Conservation (phyloP, 1,140 invertebrate species). For the Matsumurasca onukii region DNA sequence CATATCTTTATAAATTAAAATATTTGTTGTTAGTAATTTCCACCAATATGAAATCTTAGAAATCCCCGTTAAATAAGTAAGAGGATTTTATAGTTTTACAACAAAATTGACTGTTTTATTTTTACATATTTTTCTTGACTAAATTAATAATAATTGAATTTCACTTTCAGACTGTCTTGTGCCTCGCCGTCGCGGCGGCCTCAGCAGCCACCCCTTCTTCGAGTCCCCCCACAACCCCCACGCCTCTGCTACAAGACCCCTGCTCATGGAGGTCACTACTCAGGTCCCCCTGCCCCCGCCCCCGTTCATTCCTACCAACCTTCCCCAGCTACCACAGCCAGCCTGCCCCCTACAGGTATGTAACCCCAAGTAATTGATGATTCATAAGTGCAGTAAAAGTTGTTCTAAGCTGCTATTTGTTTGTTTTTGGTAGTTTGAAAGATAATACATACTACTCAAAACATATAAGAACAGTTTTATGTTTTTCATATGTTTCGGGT, state of each 20-base stretch:
- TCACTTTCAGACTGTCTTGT: constrained; percentile 5
- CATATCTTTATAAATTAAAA: no score
- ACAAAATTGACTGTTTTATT: background rate
- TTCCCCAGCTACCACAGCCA: background rate
- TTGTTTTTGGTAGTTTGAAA: no score
- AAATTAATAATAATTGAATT: background rate
- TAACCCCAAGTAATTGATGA: no score
- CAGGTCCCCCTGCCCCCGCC: background rate
- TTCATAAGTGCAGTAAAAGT: no score
- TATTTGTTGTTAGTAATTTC: no score
- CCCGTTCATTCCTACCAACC: constrained; percentile 1
- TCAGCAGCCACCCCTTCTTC: constrained; percentile 18
- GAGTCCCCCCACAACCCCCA: constrained; percentile 13
- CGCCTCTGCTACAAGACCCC: constrained; percentile 18
- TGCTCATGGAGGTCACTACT: background rate
- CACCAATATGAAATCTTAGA: no score
- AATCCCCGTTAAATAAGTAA: no score
- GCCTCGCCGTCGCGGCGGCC: background rate
- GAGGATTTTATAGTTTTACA: background rate
- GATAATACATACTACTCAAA: no score
- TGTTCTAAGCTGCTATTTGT: no score
- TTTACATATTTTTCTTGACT: background rate
- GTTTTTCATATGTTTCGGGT: no score
- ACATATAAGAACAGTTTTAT: no score
- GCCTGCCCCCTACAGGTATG: constrained; percentile 16